Percentiles rank a stretch among this genome's conserved stretches.
Conservation (phyloP, 2,797 vertebrate genomes). For the Helarctos malayanus region DNA sequence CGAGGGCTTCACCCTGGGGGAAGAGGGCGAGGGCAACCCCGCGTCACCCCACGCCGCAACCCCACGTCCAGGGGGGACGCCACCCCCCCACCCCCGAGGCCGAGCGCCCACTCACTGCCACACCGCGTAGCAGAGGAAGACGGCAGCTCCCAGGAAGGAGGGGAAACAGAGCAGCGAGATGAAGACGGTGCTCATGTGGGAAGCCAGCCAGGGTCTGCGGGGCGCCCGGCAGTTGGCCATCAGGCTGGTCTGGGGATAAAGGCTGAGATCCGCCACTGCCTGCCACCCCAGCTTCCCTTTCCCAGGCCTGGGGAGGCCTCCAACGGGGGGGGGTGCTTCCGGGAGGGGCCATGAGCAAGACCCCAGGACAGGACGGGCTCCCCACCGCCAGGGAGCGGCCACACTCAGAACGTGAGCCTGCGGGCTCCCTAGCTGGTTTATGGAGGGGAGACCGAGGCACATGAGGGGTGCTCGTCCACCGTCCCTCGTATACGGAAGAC, state of each 20-base stretch:
- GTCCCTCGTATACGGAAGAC: fast-evolving
- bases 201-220: conserved; percentile 94
- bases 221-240: conserved; percentile 97
- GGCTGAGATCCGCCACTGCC: fast-evolving
- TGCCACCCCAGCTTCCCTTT: fast-evolving
- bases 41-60: fast-evolving
- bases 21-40: neutral
- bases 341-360: fast-evolving
- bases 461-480: fast-evolving
- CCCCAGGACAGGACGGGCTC: neutral
- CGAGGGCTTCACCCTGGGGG: conserved; percentile 92
- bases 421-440: neutral
- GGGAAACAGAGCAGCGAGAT: conserved; percentile 96
- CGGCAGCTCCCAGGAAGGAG: conserved; percentile 93
- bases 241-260: conserved; percentile 92
- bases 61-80: fast-evolving
- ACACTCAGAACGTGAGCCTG: fast-evolving
- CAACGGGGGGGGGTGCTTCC: fast-evolving
- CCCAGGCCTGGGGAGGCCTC: neutral
- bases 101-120: conserved; percentile 93
- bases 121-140: conserved; percentile 94
- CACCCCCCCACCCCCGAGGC: fast-evolving
- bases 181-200: conserved; percentile 96
- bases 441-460: neutral
- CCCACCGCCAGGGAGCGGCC: fast-evolving